These are phyloP conservation scores for Sylvilagus floridanus DNA, from an alignment of 2,797 vertebrate genomes.

Conservation along the genomic window DNA sequence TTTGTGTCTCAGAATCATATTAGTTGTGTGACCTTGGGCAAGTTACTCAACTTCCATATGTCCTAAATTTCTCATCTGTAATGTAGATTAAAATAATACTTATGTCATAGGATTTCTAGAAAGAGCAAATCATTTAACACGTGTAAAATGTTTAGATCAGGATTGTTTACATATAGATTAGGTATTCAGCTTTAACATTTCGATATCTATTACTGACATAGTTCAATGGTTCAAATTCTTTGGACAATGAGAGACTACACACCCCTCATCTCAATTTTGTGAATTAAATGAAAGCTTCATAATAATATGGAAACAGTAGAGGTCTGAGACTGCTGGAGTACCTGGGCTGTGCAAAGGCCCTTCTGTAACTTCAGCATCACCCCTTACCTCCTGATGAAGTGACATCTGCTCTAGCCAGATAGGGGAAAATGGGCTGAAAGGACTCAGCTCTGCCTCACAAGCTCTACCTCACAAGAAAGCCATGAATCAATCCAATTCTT, in stretches of 20 bases:
- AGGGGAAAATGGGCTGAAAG: too few species aligned
- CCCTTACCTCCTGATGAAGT: too few species aligned
- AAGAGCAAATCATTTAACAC: not conserved
- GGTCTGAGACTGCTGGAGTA: too few species aligned
- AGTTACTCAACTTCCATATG: not conserved
- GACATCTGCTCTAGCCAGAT: too few species aligned
- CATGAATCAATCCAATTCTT: too few species aligned
- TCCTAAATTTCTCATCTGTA: not conserved
- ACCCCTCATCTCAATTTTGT: not conserved
- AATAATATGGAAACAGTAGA: too few species aligned
- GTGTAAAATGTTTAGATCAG: not conserved
- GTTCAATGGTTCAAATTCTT: not conserved
- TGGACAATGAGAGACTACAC: not conserved
- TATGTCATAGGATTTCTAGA: not conserved
- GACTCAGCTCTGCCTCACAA: too few species aligned
- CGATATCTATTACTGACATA: not conserved
- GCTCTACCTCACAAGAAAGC: too few species aligned
- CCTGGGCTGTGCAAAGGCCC: too few species aligned
- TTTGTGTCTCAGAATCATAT: not conserved
- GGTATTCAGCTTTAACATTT: not conserved
- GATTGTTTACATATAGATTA: not conserved
- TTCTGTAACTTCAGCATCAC: too few species aligned
- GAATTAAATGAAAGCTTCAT: too few species aligned
- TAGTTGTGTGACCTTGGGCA: not conserved
- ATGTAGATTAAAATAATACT: not conserved